Conservation (phyloP, 2,797 vertebrate species). For the Peromyscus attwateri region DNA sequence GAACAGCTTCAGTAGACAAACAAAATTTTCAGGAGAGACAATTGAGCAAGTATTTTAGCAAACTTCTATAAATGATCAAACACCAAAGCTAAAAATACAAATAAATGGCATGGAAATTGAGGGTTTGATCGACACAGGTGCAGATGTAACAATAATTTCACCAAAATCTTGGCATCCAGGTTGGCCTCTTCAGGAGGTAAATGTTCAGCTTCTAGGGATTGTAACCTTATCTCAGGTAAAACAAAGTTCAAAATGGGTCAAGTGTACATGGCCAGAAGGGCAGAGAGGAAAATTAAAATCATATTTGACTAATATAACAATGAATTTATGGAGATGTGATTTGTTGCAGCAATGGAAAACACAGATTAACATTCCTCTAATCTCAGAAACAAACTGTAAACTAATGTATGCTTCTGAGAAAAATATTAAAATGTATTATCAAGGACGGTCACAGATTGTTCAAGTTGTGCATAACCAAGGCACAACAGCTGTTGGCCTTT, state of each 20-base stretch:
- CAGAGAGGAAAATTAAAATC: background rate
- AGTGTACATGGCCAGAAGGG: background rate
- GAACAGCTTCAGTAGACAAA: background rate
- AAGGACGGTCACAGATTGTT: background rate
- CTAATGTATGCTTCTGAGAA: background rate
- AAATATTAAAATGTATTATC: background rate
- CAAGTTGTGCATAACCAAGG: background rate
- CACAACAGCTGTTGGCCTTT: background rate
- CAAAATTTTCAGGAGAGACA: background rate
- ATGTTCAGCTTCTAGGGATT: background rate
- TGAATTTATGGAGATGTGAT: background rate
- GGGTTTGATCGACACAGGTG: background rate
- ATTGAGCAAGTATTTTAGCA: background rate
- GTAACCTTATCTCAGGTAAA: background rate
- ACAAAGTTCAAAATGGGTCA: background rate
- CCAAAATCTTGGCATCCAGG: background rate
- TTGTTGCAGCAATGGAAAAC: background rate
- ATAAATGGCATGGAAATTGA: background rate
- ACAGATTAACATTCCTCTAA: background rate
- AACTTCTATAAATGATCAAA: background rate
- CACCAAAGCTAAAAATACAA: background rate
- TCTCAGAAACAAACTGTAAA: background rate
- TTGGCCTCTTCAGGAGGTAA: background rate
- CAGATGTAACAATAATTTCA: background rate
- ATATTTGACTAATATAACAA: background rate